These are phyloP conservation scores for Machimus atricapillus DNA, from an alignment of 2,888 invertebrate species.

Conservation along the genomic window DNA sequence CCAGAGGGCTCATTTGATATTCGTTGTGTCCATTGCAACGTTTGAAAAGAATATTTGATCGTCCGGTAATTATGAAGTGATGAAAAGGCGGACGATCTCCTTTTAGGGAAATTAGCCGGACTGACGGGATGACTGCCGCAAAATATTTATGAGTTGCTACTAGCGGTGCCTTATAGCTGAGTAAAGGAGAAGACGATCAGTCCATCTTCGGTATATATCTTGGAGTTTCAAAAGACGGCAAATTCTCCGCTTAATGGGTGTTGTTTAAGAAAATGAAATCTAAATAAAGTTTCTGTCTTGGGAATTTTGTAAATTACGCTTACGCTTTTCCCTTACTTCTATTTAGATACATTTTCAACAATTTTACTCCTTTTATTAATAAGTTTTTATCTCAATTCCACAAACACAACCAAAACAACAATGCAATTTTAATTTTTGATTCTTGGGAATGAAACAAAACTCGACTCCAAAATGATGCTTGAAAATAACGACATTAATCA, in stretches of 20 bases:
- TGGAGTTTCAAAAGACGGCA: neutral
- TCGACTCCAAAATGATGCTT: neutral
- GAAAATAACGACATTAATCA: neutral
- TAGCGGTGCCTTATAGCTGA: neutral
- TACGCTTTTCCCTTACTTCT: too few species aligned
- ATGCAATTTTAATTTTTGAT: too few species aligned
- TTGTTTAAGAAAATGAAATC: neutral
- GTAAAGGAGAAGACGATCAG: neutral
- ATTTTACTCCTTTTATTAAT: too few species aligned
- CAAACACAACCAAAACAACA: too few species aligned
- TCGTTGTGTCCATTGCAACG: neutral
- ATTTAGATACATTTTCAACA: too few species aligned
- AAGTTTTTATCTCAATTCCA: too few species aligned
- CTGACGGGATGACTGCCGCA: neutral
- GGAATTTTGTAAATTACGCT: neutral
- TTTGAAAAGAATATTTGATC: neutral
- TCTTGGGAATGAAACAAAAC: neutral
- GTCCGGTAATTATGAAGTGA: neutral
- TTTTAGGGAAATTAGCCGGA: neutral
- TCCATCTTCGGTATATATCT: neutral
- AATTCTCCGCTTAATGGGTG: neutral
- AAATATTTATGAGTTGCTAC: neutral
- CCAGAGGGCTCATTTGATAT: neutral
- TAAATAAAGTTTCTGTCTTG: neutral
- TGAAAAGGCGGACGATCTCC: neutral